phyloP scores from a whole-genome alignment of 1,140 invertebrate species.

The Pteromalus puparum region DNA sequence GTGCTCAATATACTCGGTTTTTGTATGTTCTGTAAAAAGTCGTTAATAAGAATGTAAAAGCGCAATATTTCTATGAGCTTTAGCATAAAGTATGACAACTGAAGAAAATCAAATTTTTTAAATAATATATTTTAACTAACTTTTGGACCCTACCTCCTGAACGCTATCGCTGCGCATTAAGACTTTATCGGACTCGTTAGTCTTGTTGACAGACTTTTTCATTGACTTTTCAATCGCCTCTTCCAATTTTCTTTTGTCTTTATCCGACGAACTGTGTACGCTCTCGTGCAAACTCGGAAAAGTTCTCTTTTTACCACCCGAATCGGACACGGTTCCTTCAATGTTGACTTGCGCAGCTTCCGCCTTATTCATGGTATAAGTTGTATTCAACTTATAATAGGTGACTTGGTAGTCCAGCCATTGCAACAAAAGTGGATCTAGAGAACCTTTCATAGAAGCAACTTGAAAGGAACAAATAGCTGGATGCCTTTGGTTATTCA shows the following conservation, averaged over 20 bases:
- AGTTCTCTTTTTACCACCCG: slow-evolving; percentile 67
- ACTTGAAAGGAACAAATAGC: slow-evolving; percentile 78
- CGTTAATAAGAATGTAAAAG: not conserved
- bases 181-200: slow-evolving; percentile 65
- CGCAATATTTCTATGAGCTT: not conserved
- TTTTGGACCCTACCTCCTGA: slow-evolving; percentile 62
- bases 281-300: slow-evolving; percentile 72
- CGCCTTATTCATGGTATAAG: slow-evolving; percentile 55
- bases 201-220: slow-evolving; percentile 60
- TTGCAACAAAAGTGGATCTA: slow-evolving; percentile 79
- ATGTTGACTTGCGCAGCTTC: slow-evolving; percentile 63
- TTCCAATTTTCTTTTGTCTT: slow-evolving; percentile 67
- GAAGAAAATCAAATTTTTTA: not conserved
- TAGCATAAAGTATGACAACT: not conserved
- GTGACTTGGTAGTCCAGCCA: slow-evolving; percentile 79
- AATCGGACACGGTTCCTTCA: slow-evolving; percentile 68
- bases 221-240: slow-evolving; percentile 64
- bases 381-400: slow-evolving; percentile 64
- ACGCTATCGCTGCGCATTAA: slow-evolving; percentile 67
- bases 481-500: slow-evolving; percentile 72
- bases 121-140: slow-evolving; percentile 38
- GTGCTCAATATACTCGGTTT: slow-evolving; percentile 63
- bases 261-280: slow-evolving; percentile 72
- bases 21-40: slow-evolving; percentile 55
- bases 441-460: slow-evolving; percentile 76